A percentile compares a stretch with the other conserved stretches of the same genome.
phyloP scores from a whole-genome alignment of 1,140 invertebrate genomes.

The Oreohelix idahoensis region DNA sequence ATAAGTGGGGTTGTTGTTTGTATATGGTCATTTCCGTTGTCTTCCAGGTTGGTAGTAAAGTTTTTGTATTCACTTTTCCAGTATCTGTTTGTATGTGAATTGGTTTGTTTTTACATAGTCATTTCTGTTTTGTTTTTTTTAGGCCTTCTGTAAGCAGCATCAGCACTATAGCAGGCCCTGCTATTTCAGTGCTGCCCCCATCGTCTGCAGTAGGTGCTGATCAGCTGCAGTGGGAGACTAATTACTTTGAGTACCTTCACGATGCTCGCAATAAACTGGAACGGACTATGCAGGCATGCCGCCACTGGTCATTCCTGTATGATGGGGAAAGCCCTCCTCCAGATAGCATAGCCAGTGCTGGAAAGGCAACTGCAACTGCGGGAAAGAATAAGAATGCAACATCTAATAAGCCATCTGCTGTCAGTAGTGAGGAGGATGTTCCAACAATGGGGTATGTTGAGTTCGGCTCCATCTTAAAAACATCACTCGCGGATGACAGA shows the following conservation, averaged over 20 bases:
- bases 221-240: conserved; percentile 53
- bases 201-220: neutral
- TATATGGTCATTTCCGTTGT: no score
- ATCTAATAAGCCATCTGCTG: neutral
- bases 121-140: neutral
- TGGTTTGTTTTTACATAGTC: no score
- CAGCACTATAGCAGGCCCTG: neutral
- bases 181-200: neutral
- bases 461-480: neutral
- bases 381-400: neutral
- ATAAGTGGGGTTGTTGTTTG: no score
- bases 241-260: conserved; percentile 77
- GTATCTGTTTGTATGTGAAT: no score
- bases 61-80: no score
- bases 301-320: conserved; percentile 84
- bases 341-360: conserved; percentile 47
- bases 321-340: conserved; percentile 78
- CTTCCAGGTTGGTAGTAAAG: no score
- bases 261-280: conserved; percentile 85
- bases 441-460: neutral
- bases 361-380: neutral
- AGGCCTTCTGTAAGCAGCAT: neutral
- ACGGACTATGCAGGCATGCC: conserved; percentile 82
- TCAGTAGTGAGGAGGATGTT: neutral
- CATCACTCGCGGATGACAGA: neutral